Evolutionary conservation across 2,888 invertebrate genomes (phyloP).

Genomic region (Tetragonula carbonaria): DNA sequence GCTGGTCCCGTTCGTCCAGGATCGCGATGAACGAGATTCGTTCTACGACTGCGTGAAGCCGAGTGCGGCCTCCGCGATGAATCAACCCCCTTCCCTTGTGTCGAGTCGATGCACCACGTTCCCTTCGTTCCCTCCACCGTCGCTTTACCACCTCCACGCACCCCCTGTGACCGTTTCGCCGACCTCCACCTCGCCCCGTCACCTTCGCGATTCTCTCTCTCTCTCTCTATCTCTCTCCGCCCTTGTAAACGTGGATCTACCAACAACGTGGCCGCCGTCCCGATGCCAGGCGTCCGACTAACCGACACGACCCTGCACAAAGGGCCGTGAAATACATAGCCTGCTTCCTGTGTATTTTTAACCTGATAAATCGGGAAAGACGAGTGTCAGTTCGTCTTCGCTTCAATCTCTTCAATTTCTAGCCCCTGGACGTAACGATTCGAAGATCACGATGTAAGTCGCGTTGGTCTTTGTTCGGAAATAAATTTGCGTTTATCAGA

Average conservation of each 20-base stretch:
- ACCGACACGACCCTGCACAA: neutral
- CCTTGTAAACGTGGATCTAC: slow-evolving; percentile 21
- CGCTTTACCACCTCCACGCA: neutral
- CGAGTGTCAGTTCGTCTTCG: neutral
- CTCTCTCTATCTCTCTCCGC: slow-evolving; percentile 46
- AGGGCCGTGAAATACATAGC: neutral
- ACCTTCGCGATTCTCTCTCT: slow-evolving; percentile 46
- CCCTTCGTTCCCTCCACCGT: slow-evolving; percentile 24
- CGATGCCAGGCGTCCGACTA: neutral
- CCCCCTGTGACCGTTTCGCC: slow-evolving; percentile 18
- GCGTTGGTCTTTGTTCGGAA: neutral
- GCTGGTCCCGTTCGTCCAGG: slow-evolving; percentile 62
- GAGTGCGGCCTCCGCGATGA: slow-evolving; percentile 76
- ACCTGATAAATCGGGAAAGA: neutral
- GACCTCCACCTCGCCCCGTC: neutral
- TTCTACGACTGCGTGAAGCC: slow-evolving; percentile 76
- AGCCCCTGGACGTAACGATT: neutral
- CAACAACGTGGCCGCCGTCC: slow-evolving; percentile 5
- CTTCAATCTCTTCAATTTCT: neutral
- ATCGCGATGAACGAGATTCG: slow-evolving; percentile 72
- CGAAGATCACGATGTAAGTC: neutral
- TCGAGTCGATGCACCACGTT: slow-evolving; percentile 64
- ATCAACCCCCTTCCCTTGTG: slow-evolving; percentile 74
- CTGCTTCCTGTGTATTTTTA: neutral
- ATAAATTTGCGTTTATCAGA: neutral